A percentile compares a stretch with the other conserved stretches of the same genome.
phyloP scores from a whole-genome alignment of 2,797 vertebrate species.

The Oceanodroma leucorhoa region DNA sequence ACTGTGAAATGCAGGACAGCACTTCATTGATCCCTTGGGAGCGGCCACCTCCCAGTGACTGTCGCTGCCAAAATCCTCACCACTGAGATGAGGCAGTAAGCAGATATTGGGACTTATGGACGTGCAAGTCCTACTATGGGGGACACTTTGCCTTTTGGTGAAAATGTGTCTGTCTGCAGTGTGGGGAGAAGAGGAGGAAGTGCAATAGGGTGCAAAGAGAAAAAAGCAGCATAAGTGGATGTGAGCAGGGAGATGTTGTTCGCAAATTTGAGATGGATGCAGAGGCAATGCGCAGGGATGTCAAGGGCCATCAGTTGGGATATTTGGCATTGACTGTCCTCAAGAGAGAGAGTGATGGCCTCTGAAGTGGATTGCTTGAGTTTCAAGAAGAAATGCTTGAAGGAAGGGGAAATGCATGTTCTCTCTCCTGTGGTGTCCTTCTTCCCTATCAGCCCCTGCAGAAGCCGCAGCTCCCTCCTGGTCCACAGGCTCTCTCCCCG shows the following conservation, averaged over 20 bases:
- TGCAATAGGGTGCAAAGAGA: not conserved
- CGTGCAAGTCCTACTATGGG: not conserved
- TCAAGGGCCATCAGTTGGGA: not conserved
- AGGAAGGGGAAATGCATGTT: not conserved
- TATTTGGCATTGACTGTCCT: not conserved
- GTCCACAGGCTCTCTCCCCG: not conserved
- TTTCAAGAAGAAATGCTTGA: not conserved
- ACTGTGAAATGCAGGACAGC: not conserved
- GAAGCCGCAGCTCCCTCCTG: fast-evolving
- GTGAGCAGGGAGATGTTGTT: not conserved
- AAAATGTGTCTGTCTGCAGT: not conserved
- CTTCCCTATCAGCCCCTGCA: not conserved
- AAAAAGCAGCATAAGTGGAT: not conserved
- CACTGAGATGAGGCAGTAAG: not conserved
- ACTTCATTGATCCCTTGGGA: not conserved
- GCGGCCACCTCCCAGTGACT: not conserved
- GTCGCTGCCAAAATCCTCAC: not conserved
- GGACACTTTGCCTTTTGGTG: not conserved
- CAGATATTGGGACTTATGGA: not conserved
- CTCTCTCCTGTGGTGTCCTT: not conserved
- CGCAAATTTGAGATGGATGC: not conserved
- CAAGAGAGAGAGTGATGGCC: not conserved
- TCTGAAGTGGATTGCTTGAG: not conserved
- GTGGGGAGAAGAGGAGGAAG: not conserved
- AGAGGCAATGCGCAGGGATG: not conserved